Conservation (phyloP, 2,113 vertebrate genomes). For the Motacilla alba region DNA sequence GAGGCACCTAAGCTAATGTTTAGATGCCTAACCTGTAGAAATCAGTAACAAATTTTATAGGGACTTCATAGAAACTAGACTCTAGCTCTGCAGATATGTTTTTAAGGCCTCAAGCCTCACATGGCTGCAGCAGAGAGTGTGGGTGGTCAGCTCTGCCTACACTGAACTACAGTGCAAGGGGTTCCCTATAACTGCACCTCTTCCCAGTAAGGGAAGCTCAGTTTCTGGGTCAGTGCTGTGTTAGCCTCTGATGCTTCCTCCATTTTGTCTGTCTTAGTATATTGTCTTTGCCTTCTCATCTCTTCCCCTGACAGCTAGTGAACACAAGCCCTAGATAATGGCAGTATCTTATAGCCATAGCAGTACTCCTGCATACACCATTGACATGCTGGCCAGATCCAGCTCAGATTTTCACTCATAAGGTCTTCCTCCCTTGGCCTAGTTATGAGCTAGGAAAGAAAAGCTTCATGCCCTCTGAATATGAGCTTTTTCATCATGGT, state of each 20-base stretch:
- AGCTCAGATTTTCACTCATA: background rate
- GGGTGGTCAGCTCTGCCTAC: background rate
- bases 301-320: background rate
- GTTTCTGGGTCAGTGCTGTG: background rate
- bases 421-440: background rate
- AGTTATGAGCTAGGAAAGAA: background rate
- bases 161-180: accelerated
- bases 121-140: background rate
- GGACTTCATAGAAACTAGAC: background rate
- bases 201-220: background rate
- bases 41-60: background rate
- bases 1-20: background rate
- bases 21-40: background rate
- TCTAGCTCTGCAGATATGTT: background rate
- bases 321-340: background rate
- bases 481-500: background rate
- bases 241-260: background rate
- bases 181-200: background rate
- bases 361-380: background rate
- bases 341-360: background rate
- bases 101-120: background rate
- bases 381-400: background rate
- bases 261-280: background rate
- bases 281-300: background rate
- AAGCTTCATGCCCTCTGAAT: background rate